These are phyloP conservation scores for Campopleginae sp. DNA, from an alignment of 2,888 invertebrate genomes.

Conservation along the genomic window DNA sequence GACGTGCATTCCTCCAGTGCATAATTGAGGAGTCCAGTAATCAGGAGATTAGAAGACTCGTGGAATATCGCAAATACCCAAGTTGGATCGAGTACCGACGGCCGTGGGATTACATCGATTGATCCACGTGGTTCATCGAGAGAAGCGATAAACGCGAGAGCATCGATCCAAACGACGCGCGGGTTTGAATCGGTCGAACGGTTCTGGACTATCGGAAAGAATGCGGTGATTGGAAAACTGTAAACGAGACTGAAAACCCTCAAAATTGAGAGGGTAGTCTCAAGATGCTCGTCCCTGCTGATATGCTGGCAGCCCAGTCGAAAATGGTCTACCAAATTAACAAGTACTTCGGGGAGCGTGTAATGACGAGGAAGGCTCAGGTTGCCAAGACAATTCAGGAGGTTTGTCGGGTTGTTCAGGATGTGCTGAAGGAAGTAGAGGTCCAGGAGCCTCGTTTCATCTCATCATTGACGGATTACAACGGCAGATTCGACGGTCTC, in stretches of 20 bases:
- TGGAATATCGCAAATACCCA: background rate
- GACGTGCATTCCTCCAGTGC: background rate
- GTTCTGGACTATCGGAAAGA: constrained; percentile 1
- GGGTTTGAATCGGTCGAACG: constrained; percentile 12
- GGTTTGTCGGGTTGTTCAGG: constrained; percentile 96
- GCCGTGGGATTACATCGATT: constrained; percentile 29
- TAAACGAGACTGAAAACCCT: constrained; percentile 41
- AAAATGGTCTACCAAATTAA: constrained; percentile 98
- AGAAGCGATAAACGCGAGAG: background rate
- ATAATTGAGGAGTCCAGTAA: background rate
- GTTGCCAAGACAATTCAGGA: constrained; percentile 95
- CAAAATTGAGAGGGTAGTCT: constrained; percentile 31
- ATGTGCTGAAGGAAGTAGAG: constrained; percentile 97
- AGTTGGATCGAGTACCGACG: constrained; percentile 48
- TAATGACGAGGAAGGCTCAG: constrained; percentile 93
- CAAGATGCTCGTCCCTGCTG: constrained; percentile 95
- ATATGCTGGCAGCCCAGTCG: constrained; percentile 97
- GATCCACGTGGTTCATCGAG: constrained; percentile 23
- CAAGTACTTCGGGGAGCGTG: constrained; percentile 96
- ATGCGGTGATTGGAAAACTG: constrained; percentile 69
- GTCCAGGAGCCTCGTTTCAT: constrained; percentile 97
- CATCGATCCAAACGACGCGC: background rate
- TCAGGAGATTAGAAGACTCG: background rate
- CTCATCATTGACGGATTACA: constrained; percentile 94
- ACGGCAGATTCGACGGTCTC: constrained; percentile 96